phyloP scores from a whole-genome alignment of 2,888 invertebrate species.

The Agonopterix arenella region DNA sequence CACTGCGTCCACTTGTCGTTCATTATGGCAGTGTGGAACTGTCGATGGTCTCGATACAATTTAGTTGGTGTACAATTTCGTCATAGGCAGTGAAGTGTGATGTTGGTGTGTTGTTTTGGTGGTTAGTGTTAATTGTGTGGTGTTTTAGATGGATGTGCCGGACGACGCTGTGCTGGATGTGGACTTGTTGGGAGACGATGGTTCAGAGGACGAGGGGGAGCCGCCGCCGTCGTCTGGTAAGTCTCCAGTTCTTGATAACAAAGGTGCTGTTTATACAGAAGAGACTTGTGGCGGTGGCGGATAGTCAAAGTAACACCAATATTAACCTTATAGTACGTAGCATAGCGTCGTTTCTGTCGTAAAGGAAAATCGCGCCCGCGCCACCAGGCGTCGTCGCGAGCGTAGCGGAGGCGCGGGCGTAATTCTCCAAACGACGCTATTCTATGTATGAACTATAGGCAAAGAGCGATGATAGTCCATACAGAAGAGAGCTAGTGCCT shows the following conservation, averaged over 20 bases:
- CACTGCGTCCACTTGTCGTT: slow-evolving; percentile 59
- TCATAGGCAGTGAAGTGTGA: slow-evolving; percentile 24
- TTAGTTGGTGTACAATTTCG: slow-evolving; percentile 40
- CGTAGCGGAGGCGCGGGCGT: neutral
- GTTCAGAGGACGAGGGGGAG: slow-evolving; percentile 85
- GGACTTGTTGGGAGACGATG: slow-evolving; percentile 85
- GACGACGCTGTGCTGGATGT: slow-evolving; percentile 78
- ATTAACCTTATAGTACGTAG: too few species aligned
- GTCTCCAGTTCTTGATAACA: slow-evolving; percentile 27
- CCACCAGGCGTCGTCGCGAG: neutral
- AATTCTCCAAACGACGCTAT: too few species aligned
- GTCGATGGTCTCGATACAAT: slow-evolving; percentile 39
- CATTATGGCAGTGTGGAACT: slow-evolving; percentile 78
- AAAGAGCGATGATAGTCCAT: too few species aligned
- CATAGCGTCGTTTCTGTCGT: too few species aligned
- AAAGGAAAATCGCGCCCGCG: too few species aligned
- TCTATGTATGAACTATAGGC: too few species aligned
- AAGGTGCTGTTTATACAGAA: too few species aligned
- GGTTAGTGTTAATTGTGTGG: slow-evolving; percentile 9
- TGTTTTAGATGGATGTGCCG: slow-evolving; percentile 68
- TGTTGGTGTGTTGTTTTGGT: slow-evolving; percentile 8
- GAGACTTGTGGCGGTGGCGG: too few species aligned
- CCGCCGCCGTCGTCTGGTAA: slow-evolving; percentile 75
- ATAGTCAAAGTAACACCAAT: too few species aligned
- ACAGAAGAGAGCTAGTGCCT: neutral